These are phyloP conservation scores for Macrotus californicus DNA, from an alignment of 2,113 vertebrate species.

Conservation along the genomic window DNA sequence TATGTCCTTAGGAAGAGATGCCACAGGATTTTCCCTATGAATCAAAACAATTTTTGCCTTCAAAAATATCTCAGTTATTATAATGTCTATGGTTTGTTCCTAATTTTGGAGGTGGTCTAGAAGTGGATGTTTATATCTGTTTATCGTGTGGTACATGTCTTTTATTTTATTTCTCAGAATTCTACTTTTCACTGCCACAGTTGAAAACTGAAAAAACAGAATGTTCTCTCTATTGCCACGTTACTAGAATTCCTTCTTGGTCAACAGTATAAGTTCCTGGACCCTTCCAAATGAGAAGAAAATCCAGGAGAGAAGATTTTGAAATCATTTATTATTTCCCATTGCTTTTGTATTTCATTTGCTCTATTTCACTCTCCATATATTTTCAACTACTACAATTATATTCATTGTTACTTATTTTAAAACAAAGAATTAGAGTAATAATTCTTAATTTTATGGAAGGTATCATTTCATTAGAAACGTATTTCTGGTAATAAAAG, in stretches of 20 bases:
- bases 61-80: background rate
- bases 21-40: background rate
- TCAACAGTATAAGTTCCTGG: conserved; percentile 35
- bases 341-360: background rate
- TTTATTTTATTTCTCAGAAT: background rate
- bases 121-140: background rate
- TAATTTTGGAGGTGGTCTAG: background rate
- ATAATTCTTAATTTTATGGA: background rate
- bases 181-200: background rate
- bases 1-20: background rate
- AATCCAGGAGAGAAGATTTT: background rate
- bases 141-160: background rate
- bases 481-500: background rate
- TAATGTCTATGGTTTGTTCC: background rate
- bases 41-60: background rate
- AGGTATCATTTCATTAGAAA: conserved; percentile 1
- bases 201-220: background rate
- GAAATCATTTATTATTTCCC: background rate
- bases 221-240: conserved; percentile 1
- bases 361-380: background rate
- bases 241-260: conserved; percentile 50
- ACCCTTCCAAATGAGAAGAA: background rate
- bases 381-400: background rate
- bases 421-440: background rate
- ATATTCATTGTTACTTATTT: background rate